phyloP scores from a whole-genome alignment of 2,888 invertebrate species.

The Sminthurinus aureus region DNA sequence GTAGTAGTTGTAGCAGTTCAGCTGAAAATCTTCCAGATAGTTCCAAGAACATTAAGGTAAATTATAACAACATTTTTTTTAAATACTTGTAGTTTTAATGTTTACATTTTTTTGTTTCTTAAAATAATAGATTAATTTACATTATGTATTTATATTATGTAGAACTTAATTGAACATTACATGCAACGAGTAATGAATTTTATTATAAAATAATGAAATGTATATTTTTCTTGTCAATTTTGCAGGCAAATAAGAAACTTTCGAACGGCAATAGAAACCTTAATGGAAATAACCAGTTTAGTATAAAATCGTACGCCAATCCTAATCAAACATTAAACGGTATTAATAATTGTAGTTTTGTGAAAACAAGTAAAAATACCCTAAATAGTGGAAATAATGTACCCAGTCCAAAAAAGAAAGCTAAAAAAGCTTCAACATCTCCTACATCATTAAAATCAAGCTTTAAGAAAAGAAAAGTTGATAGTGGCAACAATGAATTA shows the following conservation, averaged over 20 bases:
- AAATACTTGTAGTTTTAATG: no score
- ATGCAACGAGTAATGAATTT: no score
- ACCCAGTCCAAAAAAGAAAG: neutral
- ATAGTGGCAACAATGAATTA: neutral
- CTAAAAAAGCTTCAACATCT: slow-evolving; percentile 1
- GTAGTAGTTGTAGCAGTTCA: no score
- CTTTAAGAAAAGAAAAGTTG: slow-evolving; percentile 14
- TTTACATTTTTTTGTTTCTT: no score
- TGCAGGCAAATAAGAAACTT: neutral
- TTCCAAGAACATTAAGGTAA: no score
- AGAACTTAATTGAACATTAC: no score
- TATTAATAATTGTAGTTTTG: slow-evolving; percentile 16
- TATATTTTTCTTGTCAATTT: neutral
- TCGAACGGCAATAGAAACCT: neutral
- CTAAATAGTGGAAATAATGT: neutral
- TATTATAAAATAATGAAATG: neutral
- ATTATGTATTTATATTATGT: no score
- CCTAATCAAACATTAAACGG: neutral
- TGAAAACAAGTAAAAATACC: neutral
- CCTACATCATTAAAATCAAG: neutral
- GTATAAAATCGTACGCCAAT: neutral
- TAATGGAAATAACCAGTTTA: neutral
- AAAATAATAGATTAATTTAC: no score
- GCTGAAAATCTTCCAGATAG: no score
- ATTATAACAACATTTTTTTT: no score